Base-by-base conservation (phyloP, 2,797 vertebrate species). In the Paedocypris micromegethes region DNA sequence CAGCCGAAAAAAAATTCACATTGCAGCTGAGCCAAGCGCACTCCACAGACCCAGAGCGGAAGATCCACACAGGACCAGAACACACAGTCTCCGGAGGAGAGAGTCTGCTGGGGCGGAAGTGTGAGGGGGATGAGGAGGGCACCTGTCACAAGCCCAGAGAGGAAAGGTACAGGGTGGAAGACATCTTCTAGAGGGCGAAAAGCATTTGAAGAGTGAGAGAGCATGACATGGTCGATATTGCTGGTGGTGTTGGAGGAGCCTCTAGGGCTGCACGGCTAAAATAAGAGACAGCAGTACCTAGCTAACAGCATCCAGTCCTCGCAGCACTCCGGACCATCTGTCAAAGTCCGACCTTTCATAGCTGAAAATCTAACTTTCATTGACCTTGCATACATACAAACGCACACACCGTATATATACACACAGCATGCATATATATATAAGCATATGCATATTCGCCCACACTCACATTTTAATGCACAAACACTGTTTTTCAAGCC, bases 61-160 rank as follows among this genome's bases (percentile, higher is more conserved):
- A 82, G 77, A 82, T 82, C 82, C 80, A 81, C n/a, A 43, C 5
- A 47, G 78, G 65, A 70, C 82, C 79, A 73, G 78, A 84, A 67
- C n/a, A 59, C 6, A 37, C 79, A 69, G 68, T 77, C 74, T 83
- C 43, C 49, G 47, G 55, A 60, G 72, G 49, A 49, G 6, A 66
- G 59, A 66, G 64, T 46, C 61, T 57, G 57, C 6, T 64, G 60
- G 59, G 72, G 55, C 58, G 72, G 79, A 55, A 48, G 60, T 65
- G 45, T 72, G 47, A 54, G 8, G 41, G 45, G 46, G 6, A 44
- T 65, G 42, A 23, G 47, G 47, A 44, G 3, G 40, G 82, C 83
- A 87, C 80, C 85, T 87, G 85, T 79, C 84, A 85, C 75, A 52
- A 77, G 79, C 78, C 77, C 76, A 82, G 71, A 74, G 4, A 70